These are phyloP conservation scores for Macrosoma leucophasiata DNA, from an alignment of 2,888 invertebrate genomes.

Conservation along the genomic window DNA sequence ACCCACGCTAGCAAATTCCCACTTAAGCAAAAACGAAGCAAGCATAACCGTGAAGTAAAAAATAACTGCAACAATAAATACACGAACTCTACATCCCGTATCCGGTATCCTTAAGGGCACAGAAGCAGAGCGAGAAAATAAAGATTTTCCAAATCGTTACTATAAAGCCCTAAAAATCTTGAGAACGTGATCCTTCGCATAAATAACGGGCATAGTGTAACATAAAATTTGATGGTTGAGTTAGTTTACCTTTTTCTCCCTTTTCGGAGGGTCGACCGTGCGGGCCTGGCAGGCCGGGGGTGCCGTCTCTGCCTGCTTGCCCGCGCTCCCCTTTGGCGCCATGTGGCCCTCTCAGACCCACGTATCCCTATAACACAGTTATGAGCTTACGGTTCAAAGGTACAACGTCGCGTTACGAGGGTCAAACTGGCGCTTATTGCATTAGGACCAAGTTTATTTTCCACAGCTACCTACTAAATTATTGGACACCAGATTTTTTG, in stretches of 20 bases:
- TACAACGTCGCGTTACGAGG: slow-evolving; percentile 60
- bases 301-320: slow-evolving; percentile 80
- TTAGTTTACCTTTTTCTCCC: slow-evolving; percentile 80
- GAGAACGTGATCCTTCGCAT: slow-evolving; percentile 57
- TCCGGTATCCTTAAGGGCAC: slow-evolving; percentile 44
- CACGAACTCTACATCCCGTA: slow-evolving; percentile 36
- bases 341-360: slow-evolving; percentile 73
- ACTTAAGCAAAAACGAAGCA: slow-evolving; percentile 43
- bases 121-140: slow-evolving; percentile 47
- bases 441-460: slow-evolving; percentile 57
- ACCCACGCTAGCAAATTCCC: too few species aligned
- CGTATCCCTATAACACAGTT: slow-evolving; percentile 64
- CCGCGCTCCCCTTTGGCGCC: slow-evolving; percentile 82
- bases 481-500: slow-evolving; percentile 42
- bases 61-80: slow-evolving; percentile 54
- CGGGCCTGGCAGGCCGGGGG: slow-evolving; percentile 76
- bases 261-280: slow-evolving; percentile 81
- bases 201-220: slow-evolving; percentile 68
- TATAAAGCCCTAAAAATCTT: slow-evolving; percentile 62
- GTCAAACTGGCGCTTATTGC: slow-evolving; percentile 62
- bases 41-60: slow-evolving; percentile 37
- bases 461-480: slow-evolving; percentile 45
- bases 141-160: slow-evolving; percentile 69
- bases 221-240: slow-evolving; percentile 74
- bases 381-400: slow-evolving; percentile 51